phyloP scores from a whole-genome alignment of 2,797 vertebrate genomes.

The Simalia tracyae region DNA sequence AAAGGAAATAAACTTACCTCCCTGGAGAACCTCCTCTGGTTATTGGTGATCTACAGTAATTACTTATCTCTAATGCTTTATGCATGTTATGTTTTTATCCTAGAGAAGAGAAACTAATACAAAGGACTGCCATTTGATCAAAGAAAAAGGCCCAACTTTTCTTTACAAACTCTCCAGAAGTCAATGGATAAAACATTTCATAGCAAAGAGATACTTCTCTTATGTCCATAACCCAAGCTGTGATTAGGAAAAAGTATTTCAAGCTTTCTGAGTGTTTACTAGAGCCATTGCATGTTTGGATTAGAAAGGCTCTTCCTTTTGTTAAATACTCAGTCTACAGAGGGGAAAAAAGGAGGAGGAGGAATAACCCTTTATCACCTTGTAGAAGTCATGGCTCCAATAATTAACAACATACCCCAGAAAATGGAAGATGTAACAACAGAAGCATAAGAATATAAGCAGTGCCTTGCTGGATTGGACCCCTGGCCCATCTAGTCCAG shows the following conservation, averaged over 20 bases:
- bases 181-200: neutral
- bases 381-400: too few species aligned
- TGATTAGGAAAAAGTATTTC: neutral
- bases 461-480: too few species aligned
- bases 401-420: too few species aligned
- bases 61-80: neutral
- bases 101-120: neutral
- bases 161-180: neutral
- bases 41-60: neutral
- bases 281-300: neutral
- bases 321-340: too few species aligned
- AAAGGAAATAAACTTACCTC: neutral
- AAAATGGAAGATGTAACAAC: too few species aligned
- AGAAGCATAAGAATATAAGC: too few species aligned
- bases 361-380: too few species aligned
- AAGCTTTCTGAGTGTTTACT: neutral
- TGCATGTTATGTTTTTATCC: too few species aligned
- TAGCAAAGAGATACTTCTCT: too few species aligned
- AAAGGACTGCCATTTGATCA: neutral
- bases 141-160: neutral
- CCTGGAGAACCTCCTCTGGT: too few species aligned
- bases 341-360: too few species aligned
- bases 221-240: neutral
- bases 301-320: neutral
- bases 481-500: too few species aligned